Base-by-base conservation (phyloP, 2,797 vertebrate species). In the Lophotriccus pileatus region DNA sequence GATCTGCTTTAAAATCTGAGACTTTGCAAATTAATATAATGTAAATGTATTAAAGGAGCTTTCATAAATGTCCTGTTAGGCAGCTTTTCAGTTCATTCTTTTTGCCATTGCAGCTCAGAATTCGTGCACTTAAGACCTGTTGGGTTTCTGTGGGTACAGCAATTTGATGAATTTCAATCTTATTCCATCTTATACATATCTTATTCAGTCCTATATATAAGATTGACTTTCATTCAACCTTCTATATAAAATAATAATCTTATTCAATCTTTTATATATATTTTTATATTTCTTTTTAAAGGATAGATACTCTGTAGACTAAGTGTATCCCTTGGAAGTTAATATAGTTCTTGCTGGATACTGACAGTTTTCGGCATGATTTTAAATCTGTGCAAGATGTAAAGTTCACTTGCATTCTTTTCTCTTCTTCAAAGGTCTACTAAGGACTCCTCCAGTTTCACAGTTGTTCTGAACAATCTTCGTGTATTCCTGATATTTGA, bases 401-500 rank as follows among this genome's bases (percentile, higher is more conserved):
- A 13, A 88, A 72, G 39, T 62, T 75, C 24, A 32, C 30, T 6
- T 3, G 0, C 60, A 2, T 64, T n/a, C 43, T 55, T 93, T 43
- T 76, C 36, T 73, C 55, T 28, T 84, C 69, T 69, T 59, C 15
- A 34, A 96, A 99, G 99, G 90, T 99, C 99, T 62, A 99, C 99
- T 0, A 98, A 98, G 53, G 99, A 99, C 67, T 98, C 98, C 4
- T 99, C 99, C 72, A 98, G 98, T 97, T 99, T 99, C 95, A 99
- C 99, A 0, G 98, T 99, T 16, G 99, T 99, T 82, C 98, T 99
- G 93, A 99, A 99, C 97, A 99, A 99, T 91, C 98, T 99, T 37
- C 98, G 99, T 17, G 99, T 99, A 1, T 99, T 99, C 87, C 98
- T 99, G 59, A 99, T 99, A 95, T 99, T 99, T 75, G 99, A 99